Evolutionary conservation across 1,140 invertebrate species (phyloP).

Genomic region (Sitophilus oryzae): DNA sequence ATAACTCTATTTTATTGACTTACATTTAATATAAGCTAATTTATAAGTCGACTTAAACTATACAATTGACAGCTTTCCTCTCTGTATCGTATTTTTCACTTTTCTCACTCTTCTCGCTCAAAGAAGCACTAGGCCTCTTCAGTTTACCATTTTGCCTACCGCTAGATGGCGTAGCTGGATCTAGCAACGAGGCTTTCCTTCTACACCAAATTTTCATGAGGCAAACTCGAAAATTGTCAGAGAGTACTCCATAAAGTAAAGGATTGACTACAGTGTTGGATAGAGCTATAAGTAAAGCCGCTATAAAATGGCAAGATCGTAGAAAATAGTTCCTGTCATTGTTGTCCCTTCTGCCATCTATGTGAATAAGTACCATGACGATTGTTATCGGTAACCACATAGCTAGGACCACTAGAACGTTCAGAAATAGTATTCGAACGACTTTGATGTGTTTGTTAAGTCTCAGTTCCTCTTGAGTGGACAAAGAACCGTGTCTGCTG

Average conservation of each 20-base stretch:
- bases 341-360: constrained; percentile 49
- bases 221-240: constrained; percentile 65
- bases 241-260: constrained; percentile 70
- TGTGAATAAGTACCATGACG: constrained; percentile 52
- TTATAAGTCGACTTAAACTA: too few relatives aligned
- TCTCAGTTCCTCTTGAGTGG: constrained; percentile 50
- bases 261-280: constrained; percentile 74
- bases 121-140: constrained; percentile 30
- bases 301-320: constrained; percentile 51
- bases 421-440: constrained; percentile 51
- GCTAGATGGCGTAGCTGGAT: constrained; percentile 22
- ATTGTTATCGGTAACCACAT: constrained; percentile 58
- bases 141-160: constrained; percentile 17
- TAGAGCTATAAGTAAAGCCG: constrained; percentile 56
- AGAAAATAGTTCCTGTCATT: constrained; percentile 50
- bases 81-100: constrained; percentile 7
- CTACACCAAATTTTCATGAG: constrained; percentile 43
- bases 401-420: constrained; percentile 51
- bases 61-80: constrained; percentile 11
- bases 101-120: constrained; percentile 28
- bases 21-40: too few relatives aligned
- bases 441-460: constrained; percentile 53
- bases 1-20: too few relatives aligned
- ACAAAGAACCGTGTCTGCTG: constrained; percentile 45
- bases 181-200: constrained; percentile 4